A percentile compares a stretch with the other conserved stretches of the same genome.
phyloP scores from a whole-genome alignment of 2,888 invertebrate species.

The Ormyrus thymus region DNA sequence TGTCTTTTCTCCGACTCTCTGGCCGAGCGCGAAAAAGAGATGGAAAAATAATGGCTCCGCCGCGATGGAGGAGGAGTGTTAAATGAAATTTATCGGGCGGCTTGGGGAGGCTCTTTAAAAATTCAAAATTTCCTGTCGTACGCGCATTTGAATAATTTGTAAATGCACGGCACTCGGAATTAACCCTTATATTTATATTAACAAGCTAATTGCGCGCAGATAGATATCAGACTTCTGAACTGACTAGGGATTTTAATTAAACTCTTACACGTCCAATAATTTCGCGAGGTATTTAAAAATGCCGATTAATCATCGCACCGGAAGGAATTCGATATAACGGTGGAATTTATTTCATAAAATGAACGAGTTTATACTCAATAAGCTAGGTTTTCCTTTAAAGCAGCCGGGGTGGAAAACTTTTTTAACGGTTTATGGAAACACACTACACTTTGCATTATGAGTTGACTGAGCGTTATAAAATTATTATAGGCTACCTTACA shows the following conservation, averaged over 20 bases:
- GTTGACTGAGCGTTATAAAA: too few species aligned
- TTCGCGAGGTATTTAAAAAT: constrained; percentile 20
- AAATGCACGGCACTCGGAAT: too few species aligned
- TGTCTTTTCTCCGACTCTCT: constrained; percentile 17
- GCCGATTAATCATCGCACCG: constrained; percentile 12
- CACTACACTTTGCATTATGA: constrained; percentile 6
- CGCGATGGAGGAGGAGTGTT: too few species aligned
- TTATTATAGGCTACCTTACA: too few species aligned
- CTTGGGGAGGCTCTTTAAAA: too few species aligned
- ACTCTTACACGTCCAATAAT: not conserved
- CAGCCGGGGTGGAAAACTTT: constrained; percentile 8
- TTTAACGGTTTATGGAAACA: not conserved
- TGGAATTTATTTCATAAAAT: constrained; percentile 39
- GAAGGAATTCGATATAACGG: constrained; percentile 24
- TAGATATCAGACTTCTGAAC: too few species aligned
- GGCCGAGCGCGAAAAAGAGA: not conserved
- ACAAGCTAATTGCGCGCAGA: too few species aligned
- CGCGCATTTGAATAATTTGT: too few species aligned
- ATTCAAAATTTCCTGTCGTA: too few species aligned
- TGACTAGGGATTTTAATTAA: constrained; percentile 34
- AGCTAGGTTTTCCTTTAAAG: constrained; percentile 14
- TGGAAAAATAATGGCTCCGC: constrained; percentile 24
- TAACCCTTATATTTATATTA: too few species aligned
- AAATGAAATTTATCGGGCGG: too few species aligned
- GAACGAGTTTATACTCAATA: constrained; percentile 27